Base-by-base conservation (phyloP, 2,888 invertebrate species). In the Frankliniella intonsa region DNA sequence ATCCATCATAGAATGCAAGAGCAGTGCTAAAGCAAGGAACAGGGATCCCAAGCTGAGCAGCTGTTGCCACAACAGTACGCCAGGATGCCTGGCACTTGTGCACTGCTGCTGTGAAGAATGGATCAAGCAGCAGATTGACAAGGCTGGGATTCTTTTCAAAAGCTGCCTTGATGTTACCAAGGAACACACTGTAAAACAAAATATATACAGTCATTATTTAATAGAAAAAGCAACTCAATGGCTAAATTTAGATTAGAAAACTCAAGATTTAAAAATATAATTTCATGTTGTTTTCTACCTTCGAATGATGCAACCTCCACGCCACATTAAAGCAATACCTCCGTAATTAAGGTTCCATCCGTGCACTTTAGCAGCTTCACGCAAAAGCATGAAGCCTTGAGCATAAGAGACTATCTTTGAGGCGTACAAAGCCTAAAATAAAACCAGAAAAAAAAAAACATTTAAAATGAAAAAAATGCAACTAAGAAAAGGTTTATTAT, bases 341-440 rank as follows among this genome's bases (percentile, higher is more conserved):
- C 99, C 99, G 87, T 98, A 97, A 89, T 99, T 99, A 83, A 99
- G 90, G 84, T 96, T 94, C 99, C 99, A 99, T 10, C 93, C 92
- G 87, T 97, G 94, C 85, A 95, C 92, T 87, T 93, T 93, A 19
- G 98, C 98, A 19, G 98, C 97, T 88, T 97, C 97, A 80, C 97
- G 90, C 86, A 98, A 90, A 84, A 98, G 89, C 98, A 98, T 98
- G 87, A 97, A 97, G 3, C 97, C 99, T 90, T 99, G 99, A 0
- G 99, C 97, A 87, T 99, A 99, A 0, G 98, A 99, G 82, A 99
- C 97, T 84, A 99, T 97, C 89, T 99, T 99, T 83, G 98, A 96
- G 8, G 98, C 98, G 87, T 98, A 99, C 22, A 99, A 90, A 0
- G 99, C 99, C 90, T 96, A 90, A 49, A 84, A 85, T 49, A 14